Evolutionary conservation across 1,140 invertebrate genomes (phyloP), one percentile per base, ranked within the genome.

Genomic region (Drosophila tristis): DNA sequence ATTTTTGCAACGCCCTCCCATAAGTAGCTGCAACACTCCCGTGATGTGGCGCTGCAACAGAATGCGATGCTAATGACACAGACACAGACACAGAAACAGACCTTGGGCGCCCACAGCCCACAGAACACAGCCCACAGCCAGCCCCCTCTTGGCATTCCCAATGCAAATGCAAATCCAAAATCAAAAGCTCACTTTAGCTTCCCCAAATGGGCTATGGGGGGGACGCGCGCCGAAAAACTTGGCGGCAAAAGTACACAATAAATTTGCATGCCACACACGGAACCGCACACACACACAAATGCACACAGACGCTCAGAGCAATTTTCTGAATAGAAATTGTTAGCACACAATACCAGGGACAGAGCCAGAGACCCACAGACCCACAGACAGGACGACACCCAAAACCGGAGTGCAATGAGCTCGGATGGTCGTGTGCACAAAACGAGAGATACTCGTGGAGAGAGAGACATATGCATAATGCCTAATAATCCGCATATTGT

Each of bases 401-500:
- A 13, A 11, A 13, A 71, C 49, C 58, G 51, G 51, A 39, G 31
- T 20, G 25, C 11, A 13, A 13, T 47, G 43, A 50, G 51, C 51
- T 49, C 15, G 66, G 42, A 20, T 20, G 20, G 20, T 20, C 20
- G 20, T 20, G 47, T 29, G 11, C 26, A 35, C 25, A 29, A 15
- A 15, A 20, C 29, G 26, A 39, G 13, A 13, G 29, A 20, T 11
- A 11, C 20, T 20, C 20, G 20, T 20, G 20, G 2, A 16, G 4
- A 8, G 1, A 44, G n/a, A 49, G 20, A 74, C 64, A 81, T 50
- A 60, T 82, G 84, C 84, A 89, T 87, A 87, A 87, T 87, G 79
- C 84, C 84, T 87, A 90, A 90, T 87, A 87, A 87, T 87, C 84
- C 84, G 84, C 84, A 89, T 89, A 87, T 87, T 87, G 84, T 87